These are phyloP conservation scores for Matsumyia berberina DNA, from an alignment of 2,888 invertebrate genomes.

Conservation along the genomic window DNA sequence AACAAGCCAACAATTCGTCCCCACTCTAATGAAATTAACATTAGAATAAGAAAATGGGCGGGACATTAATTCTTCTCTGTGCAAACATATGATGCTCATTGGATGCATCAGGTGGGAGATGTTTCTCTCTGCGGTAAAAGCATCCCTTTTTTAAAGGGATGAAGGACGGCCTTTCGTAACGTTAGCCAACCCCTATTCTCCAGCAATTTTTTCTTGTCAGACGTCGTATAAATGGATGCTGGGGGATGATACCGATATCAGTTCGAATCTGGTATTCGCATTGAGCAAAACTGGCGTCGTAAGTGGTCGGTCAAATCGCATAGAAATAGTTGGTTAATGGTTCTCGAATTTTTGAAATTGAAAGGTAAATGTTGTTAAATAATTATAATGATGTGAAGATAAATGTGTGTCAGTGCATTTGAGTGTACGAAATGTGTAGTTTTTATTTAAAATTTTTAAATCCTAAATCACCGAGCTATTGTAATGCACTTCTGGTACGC, in stretches of 20 bases:
- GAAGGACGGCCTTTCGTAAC: neutral
- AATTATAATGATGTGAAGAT: no score
- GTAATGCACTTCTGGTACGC: no score
- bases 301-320: neutral
- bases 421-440: no score
- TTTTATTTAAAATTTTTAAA: no score
- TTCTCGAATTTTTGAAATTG: no score
- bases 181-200: slow-evolving; percentile 22
- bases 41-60: slow-evolving; percentile 32
- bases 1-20: neutral
- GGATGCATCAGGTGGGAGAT: slow-evolving; percentile 53
- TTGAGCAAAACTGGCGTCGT: neutral
- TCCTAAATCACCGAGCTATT: no score
- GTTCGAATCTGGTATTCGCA: slow-evolving; percentile 17
- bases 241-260: slow-evolving; percentile 23
- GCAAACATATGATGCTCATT: slow-evolving; percentile 69
- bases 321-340: no score
- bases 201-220: neutral
- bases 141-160: slow-evolving; percentile 1
- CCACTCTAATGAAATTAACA: neutral
- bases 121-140: neutral
- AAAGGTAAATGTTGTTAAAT: no score
- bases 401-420: no score
- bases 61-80: slow-evolving; percentile 15
- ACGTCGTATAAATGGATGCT: slow-evolving; percentile 59